Evolutionary conservation across 2,797 vertebrate species (phyloP), one percentile per base, ranked within the genome.

Genomic region (Chaenodraco wilsoni): DNA sequence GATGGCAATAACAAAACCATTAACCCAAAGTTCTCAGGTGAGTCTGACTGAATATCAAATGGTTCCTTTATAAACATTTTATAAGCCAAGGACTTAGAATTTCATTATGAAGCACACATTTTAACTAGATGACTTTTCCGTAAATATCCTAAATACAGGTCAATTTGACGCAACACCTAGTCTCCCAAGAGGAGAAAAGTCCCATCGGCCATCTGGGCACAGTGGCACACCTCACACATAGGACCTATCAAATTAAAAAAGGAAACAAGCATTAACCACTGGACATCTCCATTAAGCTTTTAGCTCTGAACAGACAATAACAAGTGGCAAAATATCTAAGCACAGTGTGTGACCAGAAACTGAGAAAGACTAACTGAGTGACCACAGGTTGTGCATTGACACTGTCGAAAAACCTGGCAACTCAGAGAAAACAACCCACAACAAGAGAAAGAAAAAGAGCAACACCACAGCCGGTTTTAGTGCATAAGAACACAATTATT

Each of bases 241-340:
- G 66, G 40, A 56, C 40, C n/a, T 27, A 44, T 45, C 11, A 56
- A 46, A 57, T 31, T 54, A 31, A 6, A 27, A 61, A 61, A 61
- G 41, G 3, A 65, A 64, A 51, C 2, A 17, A 16, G 16, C 71
- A 56, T 66, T 48, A 59, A 72, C 46, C 9, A 44, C 15, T 75
- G 73, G 66, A 45, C 52, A 69, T 44, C 40, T 52, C n/a, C 60
- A 21, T 49, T 19, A 64, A 65, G 54, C 27, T 54, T 73, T 81
- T 59, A 43, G 14, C 52, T 23, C 46, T 50, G 56, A 76, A 78
- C 52, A 70, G 52, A 76, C 45, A 68, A 61, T 11, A 57, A 45
- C 37, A 65, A 72, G 63, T 63, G 65, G 63, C 65, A 80, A 50
- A 68, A 54, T 65, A 79, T 82, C 45, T 50, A 23, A 31, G 16